These are phyloP conservation scores for Oophaga sylvatica DNA, from an alignment of 2,797 vertebrate species.

Conservation along the genomic window DNA sequence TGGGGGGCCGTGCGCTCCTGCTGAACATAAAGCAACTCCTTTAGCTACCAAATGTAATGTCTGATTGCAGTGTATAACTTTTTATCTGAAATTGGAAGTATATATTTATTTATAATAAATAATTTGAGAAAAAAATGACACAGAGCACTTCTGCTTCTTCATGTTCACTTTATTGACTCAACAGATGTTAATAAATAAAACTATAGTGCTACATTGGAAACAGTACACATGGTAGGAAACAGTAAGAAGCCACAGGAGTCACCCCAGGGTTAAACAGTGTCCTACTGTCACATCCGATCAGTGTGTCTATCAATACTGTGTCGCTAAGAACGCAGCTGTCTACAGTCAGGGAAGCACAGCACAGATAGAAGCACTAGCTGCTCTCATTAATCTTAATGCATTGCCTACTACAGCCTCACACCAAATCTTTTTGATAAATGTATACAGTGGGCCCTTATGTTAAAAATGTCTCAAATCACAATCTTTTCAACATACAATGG, in stretches of 20 bases:
- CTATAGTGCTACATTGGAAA: slow-evolving; percentile 24
- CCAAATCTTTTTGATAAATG: background rate
- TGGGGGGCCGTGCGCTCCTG: no score
- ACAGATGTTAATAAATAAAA: slow-evolving; percentile 54
- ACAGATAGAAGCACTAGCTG: background rate
- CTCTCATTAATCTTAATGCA: background rate
- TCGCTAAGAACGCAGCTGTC: background rate
- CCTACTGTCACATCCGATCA: background rate
- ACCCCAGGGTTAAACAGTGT: fast-evolving
- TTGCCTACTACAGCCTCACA: background rate
- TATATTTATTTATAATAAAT: background rate
- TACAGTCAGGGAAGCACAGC: background rate
- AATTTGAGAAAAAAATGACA: background rate
- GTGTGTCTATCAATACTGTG: background rate
- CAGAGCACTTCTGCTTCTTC: background rate
- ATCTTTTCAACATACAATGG: no score
- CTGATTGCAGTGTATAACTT: background rate
- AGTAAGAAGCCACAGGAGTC: slow-evolving; percentile 14
- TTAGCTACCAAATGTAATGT: no score
- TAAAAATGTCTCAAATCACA: no score
- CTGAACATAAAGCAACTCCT: no score
- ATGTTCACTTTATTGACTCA: slow-evolving; percentile 36
- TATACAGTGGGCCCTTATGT: background rate
- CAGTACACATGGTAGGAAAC: slow-evolving; percentile 24
- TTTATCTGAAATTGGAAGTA: background rate